Conservation (phyloP, 1,140 invertebrate species). For the Sesamia nonagrioides region DNA sequence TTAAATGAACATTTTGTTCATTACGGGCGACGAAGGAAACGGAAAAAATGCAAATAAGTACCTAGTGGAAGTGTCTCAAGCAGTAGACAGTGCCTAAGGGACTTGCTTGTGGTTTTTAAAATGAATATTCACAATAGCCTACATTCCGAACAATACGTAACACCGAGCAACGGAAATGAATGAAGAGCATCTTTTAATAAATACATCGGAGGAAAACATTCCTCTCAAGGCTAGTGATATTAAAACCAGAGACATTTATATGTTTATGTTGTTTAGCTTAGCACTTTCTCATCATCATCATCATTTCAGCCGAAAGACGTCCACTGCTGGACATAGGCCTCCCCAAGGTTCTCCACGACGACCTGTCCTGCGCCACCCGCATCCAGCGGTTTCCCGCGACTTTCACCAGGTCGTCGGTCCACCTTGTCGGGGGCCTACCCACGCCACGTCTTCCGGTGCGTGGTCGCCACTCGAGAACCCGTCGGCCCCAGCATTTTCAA, state of each 20-base stretch:
- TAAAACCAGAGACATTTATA: background rate
- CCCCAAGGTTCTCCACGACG: too few relatives aligned
- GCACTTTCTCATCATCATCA: too few relatives aligned
- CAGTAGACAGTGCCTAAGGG: slow-evolving; percentile 13
- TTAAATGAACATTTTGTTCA: background rate
- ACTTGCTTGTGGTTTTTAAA: slow-evolving; percentile 23
- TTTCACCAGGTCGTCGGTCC: too few relatives aligned
- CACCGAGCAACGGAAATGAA: slow-evolving; percentile 25
- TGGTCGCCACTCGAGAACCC: too few relatives aligned
- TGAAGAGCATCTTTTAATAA: slow-evolving; percentile 34
- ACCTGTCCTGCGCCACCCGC: too few relatives aligned
- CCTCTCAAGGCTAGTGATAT: background rate
- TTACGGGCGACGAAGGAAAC: background rate
- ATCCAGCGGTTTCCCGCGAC: too few relatives aligned
- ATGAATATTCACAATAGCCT: slow-evolving; percentile 39
- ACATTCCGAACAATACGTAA: slow-evolving; percentile 37
- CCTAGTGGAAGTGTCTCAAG: background rate
- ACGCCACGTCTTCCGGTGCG: too few relatives aligned
- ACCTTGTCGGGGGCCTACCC: too few relatives aligned
- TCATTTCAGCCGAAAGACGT: too few relatives aligned
- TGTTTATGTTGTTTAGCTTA: background rate
- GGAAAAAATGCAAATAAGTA: background rate
- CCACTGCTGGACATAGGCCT: too few relatives aligned
- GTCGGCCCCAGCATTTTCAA: too few relatives aligned
- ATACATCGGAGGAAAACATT: slow-evolving; percentile 21